A percentile compares a stretch with the other conserved stretches of the same genome.
phyloP scores from a whole-genome alignment of 2,113 vertebrate species.

The Triplophysa rosa region DNA sequence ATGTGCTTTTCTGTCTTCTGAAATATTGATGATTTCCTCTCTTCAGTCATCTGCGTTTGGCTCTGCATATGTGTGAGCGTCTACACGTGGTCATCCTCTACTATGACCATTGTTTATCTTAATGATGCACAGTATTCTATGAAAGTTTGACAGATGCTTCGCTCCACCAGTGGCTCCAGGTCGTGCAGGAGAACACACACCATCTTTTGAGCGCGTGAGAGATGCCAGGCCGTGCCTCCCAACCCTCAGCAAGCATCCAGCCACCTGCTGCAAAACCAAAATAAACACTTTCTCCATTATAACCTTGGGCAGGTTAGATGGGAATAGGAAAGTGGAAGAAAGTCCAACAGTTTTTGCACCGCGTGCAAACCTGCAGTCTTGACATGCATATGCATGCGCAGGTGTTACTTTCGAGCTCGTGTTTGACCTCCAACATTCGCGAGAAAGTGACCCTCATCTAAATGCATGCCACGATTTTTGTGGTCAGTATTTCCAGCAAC shows the following conservation, averaged over 20 bases:
- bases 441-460: neutral
- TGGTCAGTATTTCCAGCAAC: slow-evolving; percentile 1
- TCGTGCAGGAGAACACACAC: neutral
- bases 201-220: neutral
- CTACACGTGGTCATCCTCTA: too few species aligned
- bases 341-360: slow-evolving; percentile 2
- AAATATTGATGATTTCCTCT: too few species aligned
- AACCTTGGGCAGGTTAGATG: neutral
- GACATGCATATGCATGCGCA: slow-evolving; percentile 28
- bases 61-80: too few species aligned
- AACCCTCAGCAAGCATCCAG: neutral
- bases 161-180: neutral
- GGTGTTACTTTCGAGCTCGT: slow-evolving; percentile 21
- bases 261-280: neutral
- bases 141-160: slow-evolving; percentile 14
- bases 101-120: too few species aligned
- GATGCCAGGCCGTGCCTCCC: neutral
- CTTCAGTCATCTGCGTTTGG: too few species aligned
- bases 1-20: neutral
- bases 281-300: neutral
- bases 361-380: slow-evolving; percentile 3
- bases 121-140: neutral
- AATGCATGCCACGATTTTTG: slow-evolving; percentile 7
- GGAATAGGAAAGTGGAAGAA: neutral
- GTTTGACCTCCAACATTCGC: neutral